Base-by-base conservation (phyloP, 2,113 vertebrate species). In the Bubalus kerabau region DNA sequence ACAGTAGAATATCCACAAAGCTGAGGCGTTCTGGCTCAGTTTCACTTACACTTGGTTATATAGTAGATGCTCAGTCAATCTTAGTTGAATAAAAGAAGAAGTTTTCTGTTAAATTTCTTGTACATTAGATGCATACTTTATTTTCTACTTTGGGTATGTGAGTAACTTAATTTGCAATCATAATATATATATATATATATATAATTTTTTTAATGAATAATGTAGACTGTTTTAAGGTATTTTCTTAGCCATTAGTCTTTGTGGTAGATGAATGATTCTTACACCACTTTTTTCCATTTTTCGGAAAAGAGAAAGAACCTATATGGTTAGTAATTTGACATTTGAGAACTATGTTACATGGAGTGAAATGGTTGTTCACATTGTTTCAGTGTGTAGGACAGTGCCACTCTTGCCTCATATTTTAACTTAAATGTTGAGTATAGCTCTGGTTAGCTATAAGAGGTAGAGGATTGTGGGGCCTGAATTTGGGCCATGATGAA, bases 141-240 rank as follows among this genome's bases (percentile, higher is more conserved):
- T 78, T 95, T 90, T 96, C 24, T 90, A 52, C 60, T 95, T 86
- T 96, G 64, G 28, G 11, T 85, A 62, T 91, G 13, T 92, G n/a
- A 87, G 60, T 80, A 92, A 92, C 30, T 96, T 95, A 60, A 85
- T 95, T 94, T 95, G 48, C 9, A 94, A 82, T 43, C 19, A 57
- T 60, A 30, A 17, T 52, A 57, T 74, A 46, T 60, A 24, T 76
- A 46, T 43, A 46, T 60, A 24, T 76, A 11, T 46, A 46, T 43
- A 43, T 48, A 26, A 32, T 76, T 1, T 46, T n/a, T 30, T 88
- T 14, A 54, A 94, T 85, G 26, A 93, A 71, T 82, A 94, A 81
- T n/a, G 78, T 90, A 87, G 23, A 6, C 6, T 82, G 30, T 81
- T 97, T 97, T 46, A 91, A 96, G 74, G 64, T 15, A 59, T 76